Percentiles rank a stretch among this genome's conserved stretches.
phyloP scores from a whole-genome alignment of 2,797 vertebrate genomes.

The Phalloptychus januarius region DNA sequence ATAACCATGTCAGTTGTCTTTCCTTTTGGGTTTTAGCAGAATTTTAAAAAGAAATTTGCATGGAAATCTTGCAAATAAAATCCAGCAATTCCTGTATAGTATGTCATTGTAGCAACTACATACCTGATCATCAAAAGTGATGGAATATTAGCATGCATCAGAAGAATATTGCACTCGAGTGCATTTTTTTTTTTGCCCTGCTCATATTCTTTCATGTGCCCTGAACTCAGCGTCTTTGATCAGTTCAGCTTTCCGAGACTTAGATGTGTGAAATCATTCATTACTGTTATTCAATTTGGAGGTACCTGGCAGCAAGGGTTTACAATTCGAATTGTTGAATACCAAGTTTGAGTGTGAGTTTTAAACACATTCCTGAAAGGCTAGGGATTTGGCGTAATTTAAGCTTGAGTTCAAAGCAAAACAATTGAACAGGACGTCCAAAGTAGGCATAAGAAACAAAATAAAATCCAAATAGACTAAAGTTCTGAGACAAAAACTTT shows the following conservation, averaged over 20 bases:
- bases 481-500: neutral
- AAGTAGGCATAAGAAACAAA: neutral
- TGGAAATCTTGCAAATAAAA: neutral
- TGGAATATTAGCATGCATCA: neutral
- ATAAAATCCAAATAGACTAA: neutral
- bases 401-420: neutral
- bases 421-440: neutral
- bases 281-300: slow-evolving; percentile 16
- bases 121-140: neutral
- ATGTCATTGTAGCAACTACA: neutral
- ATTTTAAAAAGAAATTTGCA: neutral
- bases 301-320: neutral
- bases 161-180: neutral
- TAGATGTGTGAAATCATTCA: slow-evolving; percentile 28
- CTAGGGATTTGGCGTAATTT: neutral
- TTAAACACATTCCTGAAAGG: neutral
- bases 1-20: neutral
- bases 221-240: slow-evolving; percentile 21
- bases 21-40: neutral
- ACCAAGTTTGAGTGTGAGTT: neutral
- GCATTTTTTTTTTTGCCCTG: neutral
- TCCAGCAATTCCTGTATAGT: neutral
- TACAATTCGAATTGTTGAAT: neutral
- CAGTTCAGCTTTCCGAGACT: slow-evolving; percentile 18
- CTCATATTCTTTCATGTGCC: slow-evolving; percentile 15